Conservation (phyloP, 2,888 invertebrate species). For the Trichopria drosophilae region DNA sequence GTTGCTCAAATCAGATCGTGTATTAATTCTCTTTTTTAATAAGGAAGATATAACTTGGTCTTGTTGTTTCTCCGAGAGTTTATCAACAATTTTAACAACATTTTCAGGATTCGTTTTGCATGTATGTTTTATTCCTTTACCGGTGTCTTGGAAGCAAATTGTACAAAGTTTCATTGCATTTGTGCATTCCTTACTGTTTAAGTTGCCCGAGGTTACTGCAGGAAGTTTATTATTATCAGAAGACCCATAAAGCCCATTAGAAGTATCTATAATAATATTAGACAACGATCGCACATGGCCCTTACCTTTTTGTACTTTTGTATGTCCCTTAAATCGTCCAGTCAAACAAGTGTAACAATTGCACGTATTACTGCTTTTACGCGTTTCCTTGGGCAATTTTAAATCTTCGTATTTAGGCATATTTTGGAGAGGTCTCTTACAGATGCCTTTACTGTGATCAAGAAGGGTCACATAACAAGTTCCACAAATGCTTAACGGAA, state of each 20-base stretch:
- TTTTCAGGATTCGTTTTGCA: slow-evolving; percentile 6
- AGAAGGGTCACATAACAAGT: neutral
- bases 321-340: slow-evolving; percentile 6
- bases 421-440: neutral
- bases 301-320: slow-evolving; percentile 3
- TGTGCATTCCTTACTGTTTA: neutral
- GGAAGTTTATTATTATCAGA: neutral
- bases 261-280: slow-evolving; percentile 7
- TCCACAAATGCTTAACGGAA: slow-evolving; percentile 1
- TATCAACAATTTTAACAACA: slow-evolving; percentile 10
- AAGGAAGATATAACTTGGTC: slow-evolving; percentile 7
- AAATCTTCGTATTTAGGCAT: slow-evolving; percentile 10
- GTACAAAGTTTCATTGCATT: slow-evolving; percentile 5
- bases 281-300: neutral
- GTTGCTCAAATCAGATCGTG: neutral
- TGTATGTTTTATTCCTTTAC: slow-evolving; percentile 10
- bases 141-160: slow-evolving; percentile 10
- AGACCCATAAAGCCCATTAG: neutral
- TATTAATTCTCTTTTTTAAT: slow-evolving; percentile 1
- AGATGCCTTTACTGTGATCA: slow-evolving; percentile 1
- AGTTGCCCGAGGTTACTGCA: neutral
- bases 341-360: too few species aligned
- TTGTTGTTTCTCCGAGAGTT: slow-evolving; percentile 10
- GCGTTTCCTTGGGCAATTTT: too few species aligned
- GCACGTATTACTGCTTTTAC: too few species aligned